A percentile compares a stretch with the other conserved stretches of the same genome.
Conservation (phyloP, 2,797 vertebrate genomes). For the Scarus forsteni region DNA sequence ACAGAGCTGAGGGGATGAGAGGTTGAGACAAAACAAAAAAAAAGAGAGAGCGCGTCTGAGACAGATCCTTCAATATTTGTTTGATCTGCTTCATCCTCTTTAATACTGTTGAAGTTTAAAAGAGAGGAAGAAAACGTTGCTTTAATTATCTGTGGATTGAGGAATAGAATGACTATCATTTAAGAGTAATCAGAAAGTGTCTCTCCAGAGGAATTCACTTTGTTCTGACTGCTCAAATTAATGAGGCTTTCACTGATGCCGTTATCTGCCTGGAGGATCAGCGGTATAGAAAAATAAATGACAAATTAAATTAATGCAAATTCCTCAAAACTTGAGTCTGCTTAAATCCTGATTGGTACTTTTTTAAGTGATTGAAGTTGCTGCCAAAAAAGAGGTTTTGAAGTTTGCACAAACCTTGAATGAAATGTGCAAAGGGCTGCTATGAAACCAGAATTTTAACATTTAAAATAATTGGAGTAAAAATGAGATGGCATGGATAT, state of each 20-base stretch:
- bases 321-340: conserved; percentile 47
- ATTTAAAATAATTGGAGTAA: too few relatives aligned
- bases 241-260: conserved; percentile 66
- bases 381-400: not conserved
- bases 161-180: conserved; percentile 74
- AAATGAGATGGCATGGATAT: too few relatives aligned
- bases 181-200: conserved; percentile 72
- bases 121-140: conserved; percentile 88
- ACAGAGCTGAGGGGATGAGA: conserved; percentile 91
- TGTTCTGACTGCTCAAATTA: conserved; percentile 71
- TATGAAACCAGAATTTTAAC: too few relatives aligned
- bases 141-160: conserved; percentile 90
- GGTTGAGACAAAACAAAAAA: conserved; percentile 64
- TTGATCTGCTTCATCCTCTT: conserved; percentile 90
- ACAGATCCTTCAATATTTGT: conserved; percentile 89
- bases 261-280: conserved; percentile 67
- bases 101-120: conserved; percentile 92
- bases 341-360: not conserved
- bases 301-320: conserved; percentile 69
- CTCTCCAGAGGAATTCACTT: conserved; percentile 71
- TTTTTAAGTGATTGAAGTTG: not conserved
- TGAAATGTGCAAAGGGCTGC: conserved; percentile 26
- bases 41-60: conserved; percentile 66
- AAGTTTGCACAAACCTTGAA: conserved; percentile 17
- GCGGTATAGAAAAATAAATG: conserved; percentile 50